phyloP scores from a whole-genome alignment of 2,888 invertebrate genomes.

The Perdita meconis region DNA sequence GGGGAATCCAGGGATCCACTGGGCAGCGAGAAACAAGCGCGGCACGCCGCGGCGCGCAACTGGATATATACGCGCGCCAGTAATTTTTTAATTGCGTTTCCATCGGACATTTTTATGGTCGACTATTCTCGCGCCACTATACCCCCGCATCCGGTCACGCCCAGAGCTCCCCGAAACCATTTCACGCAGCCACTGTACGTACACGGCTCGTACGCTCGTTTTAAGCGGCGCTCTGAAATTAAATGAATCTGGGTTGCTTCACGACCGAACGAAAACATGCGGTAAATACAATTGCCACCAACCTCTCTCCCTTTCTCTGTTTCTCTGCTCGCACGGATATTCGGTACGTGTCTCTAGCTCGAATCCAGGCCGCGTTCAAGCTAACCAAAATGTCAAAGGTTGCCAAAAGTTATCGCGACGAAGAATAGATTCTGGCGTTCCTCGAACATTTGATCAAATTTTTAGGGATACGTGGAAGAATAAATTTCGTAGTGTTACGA shows the following conservation, averaged over 20 bases:
- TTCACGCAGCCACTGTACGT: slow-evolving; percentile 43
- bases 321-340: not conserved
- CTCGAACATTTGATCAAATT: not conserved
- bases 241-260: slow-evolving; percentile 65
- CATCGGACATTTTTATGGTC: slow-evolving; percentile 73
- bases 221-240: slow-evolving; percentile 59
- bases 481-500: not conserved
- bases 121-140: slow-evolving; percentile 63
- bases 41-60: slow-evolving; percentile 32
- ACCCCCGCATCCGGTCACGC: slow-evolving; percentile 38
- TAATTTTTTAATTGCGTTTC: slow-evolving; percentile 74
- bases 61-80: slow-evolving; percentile 66
- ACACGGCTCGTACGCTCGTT: slow-evolving; percentile 43
- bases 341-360: not conserved
- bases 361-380: not conserved
- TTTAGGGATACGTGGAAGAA: not conserved
- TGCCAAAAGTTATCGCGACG: not conserved
- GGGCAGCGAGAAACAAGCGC: slow-evolving; percentile 55
- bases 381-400: not conserved
- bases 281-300: slow-evolving; percentile 55
- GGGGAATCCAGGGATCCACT: slow-evolving; percentile 40
- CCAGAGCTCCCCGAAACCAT: slow-evolving; percentile 35
- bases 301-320: not conserved
- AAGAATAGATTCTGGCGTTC: not conserved
- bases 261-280: slow-evolving; percentile 54